Evolutionary conservation across 2,113 vertebrate species (phyloP), one percentile per base, ranked within the genome.

Genomic region (Ploceus nigricollis): DNA sequence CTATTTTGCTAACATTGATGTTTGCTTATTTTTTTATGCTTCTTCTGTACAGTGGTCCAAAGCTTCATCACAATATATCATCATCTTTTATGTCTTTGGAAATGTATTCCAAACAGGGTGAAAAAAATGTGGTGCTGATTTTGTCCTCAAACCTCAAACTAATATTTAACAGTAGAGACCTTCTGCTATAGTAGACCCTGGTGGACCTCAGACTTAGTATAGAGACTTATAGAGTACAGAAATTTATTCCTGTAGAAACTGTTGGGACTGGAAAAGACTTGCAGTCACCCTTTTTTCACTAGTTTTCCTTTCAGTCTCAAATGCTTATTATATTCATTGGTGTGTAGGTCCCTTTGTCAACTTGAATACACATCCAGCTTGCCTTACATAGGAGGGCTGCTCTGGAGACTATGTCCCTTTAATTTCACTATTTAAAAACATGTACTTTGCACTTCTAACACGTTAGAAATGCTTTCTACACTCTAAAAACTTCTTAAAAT

Each of bases 1-100:
- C 63, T 97, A 89, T 98, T 97, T 97, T 96, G 95, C 90, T 97
- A 93, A 71, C 5, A 3, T 79, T 96, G 93, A 94, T 97, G 92
- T 93, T 97, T 97, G 89, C 93, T 96, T 95, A 89, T 89, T 96
- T 97, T 82, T 79, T 84, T 65, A 60, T 83, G 73, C 45, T 95
- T 54, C 82, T 96, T 93, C 64, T 81, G 44, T 68, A 89, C 48
- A 65, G 15, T 78, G 15, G 60, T 73, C 88, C 76, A 48, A 84
- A 94, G n/a, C 28, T 78, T 81, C 64, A 92, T 94, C 51, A 35
- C 24, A 8, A 31, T 53, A 16, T n/a, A 73, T 48, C 75, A 75
- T 22, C 64, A 90, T 50, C 13, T 35, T 58, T 76, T 40, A 78
- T 90, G 23, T 37, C 47, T 95, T 81, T 78, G 61, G 20, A 70